Conservation (phyloP, 2,888 invertebrate species). For the Gymnosoma rotundatum region DNA sequence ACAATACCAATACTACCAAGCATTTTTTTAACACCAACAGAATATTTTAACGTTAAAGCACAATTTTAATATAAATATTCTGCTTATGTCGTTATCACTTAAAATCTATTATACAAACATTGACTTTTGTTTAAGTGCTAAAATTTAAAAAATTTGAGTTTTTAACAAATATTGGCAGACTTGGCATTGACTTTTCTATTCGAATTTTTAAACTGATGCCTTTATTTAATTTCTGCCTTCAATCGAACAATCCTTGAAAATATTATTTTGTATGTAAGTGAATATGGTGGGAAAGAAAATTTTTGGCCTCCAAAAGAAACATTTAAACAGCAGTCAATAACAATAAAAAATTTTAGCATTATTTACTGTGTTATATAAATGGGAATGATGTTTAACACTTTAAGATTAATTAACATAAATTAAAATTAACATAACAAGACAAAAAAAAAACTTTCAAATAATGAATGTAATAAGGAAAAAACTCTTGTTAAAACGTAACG, state of each 20-base stretch:
- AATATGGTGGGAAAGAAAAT: too few relatives aligned
- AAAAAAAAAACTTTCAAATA: slow-evolving; percentile 47
- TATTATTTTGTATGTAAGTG: too few relatives aligned
- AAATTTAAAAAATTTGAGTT: slow-evolving; percentile 56
- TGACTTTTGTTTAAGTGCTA: slow-evolving; percentile 58
- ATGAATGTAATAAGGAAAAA: not conserved
- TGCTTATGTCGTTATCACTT: slow-evolving; percentile 40
- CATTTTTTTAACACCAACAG: not conserved
- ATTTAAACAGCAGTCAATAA: too few relatives aligned
- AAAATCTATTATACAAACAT: slow-evolving; percentile 65
- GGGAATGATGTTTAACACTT: slow-evolving; percentile 31
- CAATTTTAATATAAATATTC: slow-evolving; percentile 20
- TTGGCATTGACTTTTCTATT: slow-evolving; percentile 28
- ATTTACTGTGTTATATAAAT: not conserved
- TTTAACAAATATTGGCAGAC: slow-evolving; percentile 56
- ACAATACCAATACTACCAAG: not conserved
- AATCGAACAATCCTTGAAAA: slow-evolving; percentile 3
- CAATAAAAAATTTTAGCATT: too few relatives aligned
- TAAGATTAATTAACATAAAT: not conserved
- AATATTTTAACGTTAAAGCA: slow-evolving; percentile 12
- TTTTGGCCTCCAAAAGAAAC: not conserved
- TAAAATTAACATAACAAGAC: slow-evolving; percentile 33
- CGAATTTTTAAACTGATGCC: slow-evolving; percentile 25
- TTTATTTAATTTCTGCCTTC: not conserved
- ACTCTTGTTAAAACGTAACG: not conserved